Evolutionary conservation across 2,797 vertebrate species (phyloP).

Genomic region (Rachycentron canadum): DNA sequence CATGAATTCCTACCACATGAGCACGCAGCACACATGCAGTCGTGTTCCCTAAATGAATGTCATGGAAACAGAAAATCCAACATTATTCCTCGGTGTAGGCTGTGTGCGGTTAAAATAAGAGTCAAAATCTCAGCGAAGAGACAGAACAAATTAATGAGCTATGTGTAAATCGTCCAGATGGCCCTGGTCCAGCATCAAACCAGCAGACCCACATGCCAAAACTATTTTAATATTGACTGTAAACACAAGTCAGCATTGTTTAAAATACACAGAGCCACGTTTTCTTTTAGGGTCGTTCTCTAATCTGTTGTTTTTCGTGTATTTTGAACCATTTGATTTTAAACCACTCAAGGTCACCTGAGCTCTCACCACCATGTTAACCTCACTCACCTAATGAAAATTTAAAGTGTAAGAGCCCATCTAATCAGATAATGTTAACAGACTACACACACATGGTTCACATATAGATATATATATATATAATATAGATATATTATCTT

Average conservation of each 20-base stretch:
- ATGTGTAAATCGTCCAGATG: constrained; percentile 30
- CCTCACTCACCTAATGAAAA: background rate
- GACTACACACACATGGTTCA: background rate
- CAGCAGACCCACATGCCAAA: constrained; percentile 9
- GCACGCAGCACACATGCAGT: background rate
- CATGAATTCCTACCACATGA: background rate
- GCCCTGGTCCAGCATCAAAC: constrained; percentile 23
- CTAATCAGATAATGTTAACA: background rate
- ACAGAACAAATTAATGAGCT: constrained; percentile 35
- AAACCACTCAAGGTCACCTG: background rate
- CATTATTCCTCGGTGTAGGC: constrained; percentile 35
- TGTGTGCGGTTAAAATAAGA: constrained; percentile 35
- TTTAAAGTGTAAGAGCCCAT: background rate
- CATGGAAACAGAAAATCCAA: constrained; percentile 52
- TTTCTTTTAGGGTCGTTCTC: background rate
- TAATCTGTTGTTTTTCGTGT: background rate
- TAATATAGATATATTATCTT: too few species aligned
- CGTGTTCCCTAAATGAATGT: constrained; percentile 1
- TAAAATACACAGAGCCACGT: background rate
- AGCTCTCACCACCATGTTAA: background rate
- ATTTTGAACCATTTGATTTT: background rate
- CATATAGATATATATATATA: too few species aligned
- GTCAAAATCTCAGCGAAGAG: constrained; percentile 39
- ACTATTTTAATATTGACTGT: background rate
- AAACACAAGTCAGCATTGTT: constrained; percentile 5